These are phyloP conservation scores for Himalopsyche phryganea DNA, from an alignment of 1,140 invertebrate genomes.

Conservation along the genomic window DNA sequence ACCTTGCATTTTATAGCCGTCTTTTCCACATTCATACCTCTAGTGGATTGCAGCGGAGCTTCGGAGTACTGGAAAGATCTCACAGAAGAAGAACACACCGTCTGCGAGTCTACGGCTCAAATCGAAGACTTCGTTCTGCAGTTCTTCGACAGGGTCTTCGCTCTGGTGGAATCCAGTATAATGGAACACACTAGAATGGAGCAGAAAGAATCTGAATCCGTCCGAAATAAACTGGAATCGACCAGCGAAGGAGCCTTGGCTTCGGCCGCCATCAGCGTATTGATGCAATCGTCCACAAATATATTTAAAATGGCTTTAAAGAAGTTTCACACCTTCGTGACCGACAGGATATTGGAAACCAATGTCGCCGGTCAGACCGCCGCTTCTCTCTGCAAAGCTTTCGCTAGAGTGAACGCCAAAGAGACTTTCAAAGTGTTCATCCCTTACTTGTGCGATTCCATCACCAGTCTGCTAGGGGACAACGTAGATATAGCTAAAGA, in stretches of 20 bases:
- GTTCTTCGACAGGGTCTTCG: slow-evolving; percentile 76
- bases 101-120: slow-evolving; percentile 75
- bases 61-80: slow-evolving; percentile 63
- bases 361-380: slow-evolving; percentile 77
- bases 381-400: slow-evolving; percentile 65
- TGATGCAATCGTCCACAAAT: slow-evolving; percentile 54
- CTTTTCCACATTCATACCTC: slow-evolving; percentile 71
- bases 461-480: slow-evolving; percentile 56
- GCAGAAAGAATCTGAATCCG: slow-evolving; percentile 55
- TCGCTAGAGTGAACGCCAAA: slow-evolving; percentile 65
- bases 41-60: slow-evolving; percentile 80
- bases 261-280: slow-evolving; percentile 62
- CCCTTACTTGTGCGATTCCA: slow-evolving; percentile 64
- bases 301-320: slow-evolving; percentile 66
- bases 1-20: slow-evolving; percentile 76
- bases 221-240: slow-evolving; percentile 66
- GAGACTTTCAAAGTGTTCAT: slow-evolving; percentile 69
- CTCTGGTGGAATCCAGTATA: slow-evolving; percentile 69
- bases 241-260: slow-evolving; percentile 68
- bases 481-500: slow-evolving; percentile 56
- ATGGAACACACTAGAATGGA: slow-evolving; percentile 65
- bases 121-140: slow-evolving; percentile 88
- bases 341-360: slow-evolving; percentile 71
- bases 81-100: slow-evolving; percentile 70
- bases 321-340: slow-evolving; percentile 72